These are phyloP conservation scores for Chrysina gloriosa DNA, from an alignment of 2,888 invertebrate species.

Conservation along the genomic window DNA sequence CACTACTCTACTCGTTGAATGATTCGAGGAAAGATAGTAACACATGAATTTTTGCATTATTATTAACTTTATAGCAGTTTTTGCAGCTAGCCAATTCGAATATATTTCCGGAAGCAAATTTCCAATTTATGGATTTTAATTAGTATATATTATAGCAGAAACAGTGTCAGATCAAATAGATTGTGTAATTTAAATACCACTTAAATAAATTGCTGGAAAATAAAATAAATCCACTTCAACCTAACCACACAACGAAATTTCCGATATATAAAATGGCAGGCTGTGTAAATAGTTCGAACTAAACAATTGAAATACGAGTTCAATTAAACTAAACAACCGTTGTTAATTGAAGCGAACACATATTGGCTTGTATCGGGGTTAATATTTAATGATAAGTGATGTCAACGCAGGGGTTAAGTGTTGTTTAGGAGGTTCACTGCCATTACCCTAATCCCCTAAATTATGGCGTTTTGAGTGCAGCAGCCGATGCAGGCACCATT, in stretches of 20 bases:
- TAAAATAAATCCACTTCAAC: slow-evolving; percentile 17
- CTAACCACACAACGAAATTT: slow-evolving; percentile 32
- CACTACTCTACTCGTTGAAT: too few species aligned
- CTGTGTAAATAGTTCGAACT: slow-evolving; percentile 44
- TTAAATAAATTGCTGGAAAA: slow-evolving; percentile 12
- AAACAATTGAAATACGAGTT: slow-evolving; percentile 58
- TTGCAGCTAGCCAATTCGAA: neutral
- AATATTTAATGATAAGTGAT: slow-evolving; percentile 64
- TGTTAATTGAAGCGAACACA: slow-evolving; percentile 62
- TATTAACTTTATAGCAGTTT: neutral
- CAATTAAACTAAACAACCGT: slow-evolving; percentile 62
- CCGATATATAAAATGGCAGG: slow-evolving; percentile 36
- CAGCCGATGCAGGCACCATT: slow-evolving; percentile 36
- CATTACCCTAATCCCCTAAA: slow-evolving; percentile 57
- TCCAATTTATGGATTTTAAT: neutral
- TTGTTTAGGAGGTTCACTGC: slow-evolving; percentile 61
- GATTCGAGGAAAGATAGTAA: too few species aligned
- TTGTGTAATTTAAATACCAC: neutral
- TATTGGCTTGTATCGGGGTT: slow-evolving; percentile 60
- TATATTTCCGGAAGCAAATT: neutral
- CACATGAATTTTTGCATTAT: too few species aligned
- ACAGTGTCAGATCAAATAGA: neutral
- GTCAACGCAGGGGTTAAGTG: slow-evolving; percentile 62
- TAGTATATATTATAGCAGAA: neutral
- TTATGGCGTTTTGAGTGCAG: slow-evolving; percentile 40